Conservation (phyloP, 2,888 invertebrate genomes). For the Tachystola acroxantha region DNA sequence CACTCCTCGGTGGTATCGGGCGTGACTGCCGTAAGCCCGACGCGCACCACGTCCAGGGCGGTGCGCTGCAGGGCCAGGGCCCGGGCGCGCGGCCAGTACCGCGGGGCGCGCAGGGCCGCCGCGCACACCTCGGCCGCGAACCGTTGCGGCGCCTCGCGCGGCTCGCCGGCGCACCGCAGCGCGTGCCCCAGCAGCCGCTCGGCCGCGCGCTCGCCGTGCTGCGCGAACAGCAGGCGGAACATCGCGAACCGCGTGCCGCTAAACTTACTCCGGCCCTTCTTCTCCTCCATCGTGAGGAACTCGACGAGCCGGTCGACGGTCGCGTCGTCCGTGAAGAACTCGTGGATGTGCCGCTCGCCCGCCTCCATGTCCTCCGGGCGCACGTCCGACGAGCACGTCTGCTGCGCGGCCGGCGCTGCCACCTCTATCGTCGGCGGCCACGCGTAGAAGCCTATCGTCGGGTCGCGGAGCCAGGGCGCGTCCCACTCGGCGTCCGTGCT, state of each 20-base stretch:
- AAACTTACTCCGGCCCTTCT: constrained; percentile 91
- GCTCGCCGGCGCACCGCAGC: constrained; percentile 80
- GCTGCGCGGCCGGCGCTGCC: constrained; percentile 82
- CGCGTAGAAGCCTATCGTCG: constrained; percentile 78
- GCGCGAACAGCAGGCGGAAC: constrained; percentile 89
- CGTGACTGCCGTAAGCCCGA: constrained; percentile 85
- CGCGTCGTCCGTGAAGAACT: constrained; percentile 81
- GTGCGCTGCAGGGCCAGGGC: constrained; percentile 78
- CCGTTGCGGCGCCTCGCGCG: constrained; percentile 87
- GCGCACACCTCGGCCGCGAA: constrained; percentile 88
- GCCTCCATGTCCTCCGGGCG: constrained; percentile 75
- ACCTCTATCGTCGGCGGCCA: constrained; percentile 80
- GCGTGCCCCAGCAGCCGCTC: constrained; percentile 81
- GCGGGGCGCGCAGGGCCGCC: constrained; percentile 88
- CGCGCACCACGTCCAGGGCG: constrained; percentile 62
- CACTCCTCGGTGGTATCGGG: constrained; percentile 87
- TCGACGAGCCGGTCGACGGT: constrained; percentile 84
- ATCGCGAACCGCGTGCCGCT: constrained; percentile 81
- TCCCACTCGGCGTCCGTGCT: constrained; percentile 86
- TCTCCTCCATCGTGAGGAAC: constrained; percentile 89
- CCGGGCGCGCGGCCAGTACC: constrained; percentile 87
- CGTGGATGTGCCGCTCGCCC: constrained; percentile 81
- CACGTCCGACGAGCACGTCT: constrained; percentile 76
- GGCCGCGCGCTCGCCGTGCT: constrained; percentile 84
- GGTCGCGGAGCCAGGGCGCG: constrained; percentile 82